Evolutionary conservation across 2,113 vertebrate genomes (phyloP), one percentile per base, ranked within the genome.

Genomic region (Nycticryphes semicollaris): DNA sequence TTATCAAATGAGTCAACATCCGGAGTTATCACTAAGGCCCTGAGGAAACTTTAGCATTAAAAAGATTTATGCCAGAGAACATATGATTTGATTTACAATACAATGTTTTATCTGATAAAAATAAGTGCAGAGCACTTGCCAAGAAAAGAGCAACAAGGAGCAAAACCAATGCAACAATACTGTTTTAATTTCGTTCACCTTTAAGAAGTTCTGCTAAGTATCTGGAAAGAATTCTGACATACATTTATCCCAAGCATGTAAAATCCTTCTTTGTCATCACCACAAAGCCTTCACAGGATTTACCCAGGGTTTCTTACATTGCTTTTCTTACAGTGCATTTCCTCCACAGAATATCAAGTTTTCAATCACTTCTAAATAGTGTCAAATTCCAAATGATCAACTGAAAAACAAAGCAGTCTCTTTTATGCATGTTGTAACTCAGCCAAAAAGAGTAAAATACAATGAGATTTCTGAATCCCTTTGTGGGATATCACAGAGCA

Each of bases 1-100:
- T 95, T 70, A 94, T 92, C 91, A 96, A 87, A 82, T 92, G 94
- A 95, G 87, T 93, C 95, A 96, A 91, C 89, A 92, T 95, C 93
- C 23, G 6, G 80, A 91, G 73, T 84, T 72, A 91, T 72, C 84
- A 56, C n/a, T 89, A 72, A 89, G 64, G 51, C 30, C 78, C 69
- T 82, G 66, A 95, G 91, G 96, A 96, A 84, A 87, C 24, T 87
- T 84, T 35, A 84, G 35, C 64, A 91, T 94, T 87, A 82, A 60
- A 56, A 95, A 68, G 77, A 60, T 89, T 95, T 92, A 92, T 68
- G 64, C 16, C 69, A 78, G 69, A 89, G 80, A 89, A 43, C 69
- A 64, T 92, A 88, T 54, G 60, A 94, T 92, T 84, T 89, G 24
- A 19, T 92, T 96, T 94, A 75, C 60, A 91, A 72, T 87, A 54